Percentiles rank a stretch among this genome's conserved stretches.
Evolutionary conservation across 1,140 invertebrate species (phyloP).

Genomic region (Bombyx mori): ASM3026992v2 NC_085121.1:9144501-9145000

Average conservation of each 20-base stretch:
- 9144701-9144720: conserved; percentile 88
- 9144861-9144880: conserved; percentile 47
- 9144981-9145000: conserved; percentile 22
- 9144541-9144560: conserved; percentile 81
- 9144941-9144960: conserved; percentile 20
- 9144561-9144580: conserved; percentile 88
- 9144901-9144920: conserved; percentile 52
- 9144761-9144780: conserved; percentile 97
- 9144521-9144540: conserved; percentile 90
- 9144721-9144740: conserved; percentile 87
- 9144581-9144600: conserved; percentile 87
- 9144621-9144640: conserved; percentile 87
- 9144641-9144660: conserved; percentile 79
- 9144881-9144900: conserved; percentile 50
- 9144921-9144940: conserved; percentile 20
- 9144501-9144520: conserved; percentile 89
- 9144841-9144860: conserved; percentile 26
- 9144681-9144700: conserved; percentile 81
- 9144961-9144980: conserved; percentile 17
- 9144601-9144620: conserved; percentile 88
- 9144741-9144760: conserved; percentile 96
- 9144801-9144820: conserved; percentile 44
- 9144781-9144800: conserved; percentile 83
- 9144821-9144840: conserved; percentile 44
- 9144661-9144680: conserved; percentile 83